phyloP scores from a whole-genome alignment of 2,888 invertebrate species.

The Proisotoma minuta region DNA sequence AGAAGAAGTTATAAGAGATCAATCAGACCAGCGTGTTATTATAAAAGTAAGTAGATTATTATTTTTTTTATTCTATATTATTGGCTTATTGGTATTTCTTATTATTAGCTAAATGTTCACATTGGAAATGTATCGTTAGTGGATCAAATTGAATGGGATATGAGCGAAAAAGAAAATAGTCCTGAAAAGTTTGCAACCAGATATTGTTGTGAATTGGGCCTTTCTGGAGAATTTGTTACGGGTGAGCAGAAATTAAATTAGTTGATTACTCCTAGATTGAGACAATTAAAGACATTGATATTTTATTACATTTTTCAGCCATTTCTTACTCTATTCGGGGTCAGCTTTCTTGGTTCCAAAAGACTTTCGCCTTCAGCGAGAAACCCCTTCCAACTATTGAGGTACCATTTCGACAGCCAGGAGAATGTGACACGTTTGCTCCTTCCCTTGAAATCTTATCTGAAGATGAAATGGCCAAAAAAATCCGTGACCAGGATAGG shows the following conservation, averaged over 20 bases:
- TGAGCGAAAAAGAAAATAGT: constrained; percentile 95
- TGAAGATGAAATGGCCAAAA: constrained; percentile 99
- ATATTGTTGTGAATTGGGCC: constrained; percentile 90
- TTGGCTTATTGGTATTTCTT: background rate
- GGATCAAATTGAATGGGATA: constrained; percentile 99
- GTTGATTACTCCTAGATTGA: background rate
- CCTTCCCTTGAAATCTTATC: constrained; percentile 97
- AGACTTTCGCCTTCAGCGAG: constrained; percentile 90
- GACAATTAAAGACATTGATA: too few species aligned
- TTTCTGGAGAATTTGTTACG: constrained; percentile 93
- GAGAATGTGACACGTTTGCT: constrained; percentile 96
- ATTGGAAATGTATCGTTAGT: constrained; percentile 98
- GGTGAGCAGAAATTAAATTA: background rate
- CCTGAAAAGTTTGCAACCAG: constrained; percentile 96
- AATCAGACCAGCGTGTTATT: constrained; percentile 88
- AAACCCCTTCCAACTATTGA: constrained; percentile 69
- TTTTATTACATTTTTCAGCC: constrained; percentile 60
- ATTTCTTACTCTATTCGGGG: constrained; percentile 96
- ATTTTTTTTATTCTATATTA: background rate
- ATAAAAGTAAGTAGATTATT: constrained; percentile 59
- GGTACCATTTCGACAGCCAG: constrained; percentile 66
- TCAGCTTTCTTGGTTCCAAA: constrained; percentile 95
- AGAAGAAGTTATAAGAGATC: constrained; percentile 77
- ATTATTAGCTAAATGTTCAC: constrained; percentile 78
- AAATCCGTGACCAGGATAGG: constrained; percentile 97